phyloP scores from a whole-genome alignment of 2,797 vertebrate species.

The Notoglanidium macrostoma region DNA sequence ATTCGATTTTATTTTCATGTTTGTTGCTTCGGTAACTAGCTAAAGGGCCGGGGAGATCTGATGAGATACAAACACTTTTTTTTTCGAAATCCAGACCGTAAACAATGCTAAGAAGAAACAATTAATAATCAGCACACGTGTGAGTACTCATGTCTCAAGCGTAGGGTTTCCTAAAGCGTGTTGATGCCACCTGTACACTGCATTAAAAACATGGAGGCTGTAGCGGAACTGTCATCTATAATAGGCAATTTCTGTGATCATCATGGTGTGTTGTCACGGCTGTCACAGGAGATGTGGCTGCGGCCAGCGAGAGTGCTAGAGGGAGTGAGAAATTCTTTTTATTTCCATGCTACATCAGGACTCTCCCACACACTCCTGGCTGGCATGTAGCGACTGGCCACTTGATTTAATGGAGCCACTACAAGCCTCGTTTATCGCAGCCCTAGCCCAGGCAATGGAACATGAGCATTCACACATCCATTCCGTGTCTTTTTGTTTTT shows the following conservation, averaged over 20 bases:
- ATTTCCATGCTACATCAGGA: slow-evolving; percentile 48
- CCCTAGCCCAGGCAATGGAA: background rate
- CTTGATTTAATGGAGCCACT: slow-evolving; percentile 53
- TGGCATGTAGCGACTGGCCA: slow-evolving; percentile 47
- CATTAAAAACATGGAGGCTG: slow-evolving; percentile 43
- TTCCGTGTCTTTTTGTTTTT: background rate
- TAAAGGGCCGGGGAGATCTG: slow-evolving; percentile 19
- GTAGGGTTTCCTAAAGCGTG: background rate
- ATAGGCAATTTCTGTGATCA: slow-evolving; percentile 64
- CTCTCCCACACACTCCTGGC: slow-evolving; percentile 41
- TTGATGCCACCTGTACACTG: slow-evolving; percentile 43
- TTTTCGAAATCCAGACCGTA: background rate
- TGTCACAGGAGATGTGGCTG: slow-evolving; percentile 56
- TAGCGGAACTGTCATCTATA: slow-evolving; percentile 62
- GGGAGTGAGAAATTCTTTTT: slow-evolving; percentile 52
- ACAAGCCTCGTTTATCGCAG: slow-evolving; percentile 32
- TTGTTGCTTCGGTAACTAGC: slow-evolving; percentile 27
- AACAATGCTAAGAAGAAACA: slow-evolving; percentile 10
- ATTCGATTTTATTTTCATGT: slow-evolving; percentile 23
- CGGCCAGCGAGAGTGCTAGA: slow-evolving; percentile 36
- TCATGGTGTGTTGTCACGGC: slow-evolving; percentile 59
- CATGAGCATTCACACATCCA: background rate
- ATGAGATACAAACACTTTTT: slow-evolving; percentile 1
- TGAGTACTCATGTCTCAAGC: slow-evolving; percentile 5
- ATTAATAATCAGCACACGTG: slow-evolving; percentile 11